These are phyloP conservation scores for Trematomus loennbergii DNA, from an alignment of 2,113 vertebrate species.

Conservation along the genomic window DNA sequence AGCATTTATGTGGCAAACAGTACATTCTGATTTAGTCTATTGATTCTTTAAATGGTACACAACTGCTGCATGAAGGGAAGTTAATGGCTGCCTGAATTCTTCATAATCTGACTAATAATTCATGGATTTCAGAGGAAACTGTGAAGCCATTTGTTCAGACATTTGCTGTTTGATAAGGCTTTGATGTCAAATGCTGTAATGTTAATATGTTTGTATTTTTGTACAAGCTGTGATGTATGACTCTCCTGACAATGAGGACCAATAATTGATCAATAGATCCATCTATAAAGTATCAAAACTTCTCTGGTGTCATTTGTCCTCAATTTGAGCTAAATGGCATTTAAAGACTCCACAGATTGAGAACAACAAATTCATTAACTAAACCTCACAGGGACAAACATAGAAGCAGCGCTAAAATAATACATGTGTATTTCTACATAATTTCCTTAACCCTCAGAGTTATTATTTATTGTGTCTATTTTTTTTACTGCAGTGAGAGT, in stretches of 20 bases:
- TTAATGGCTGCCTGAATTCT: slow-evolving; percentile 11
- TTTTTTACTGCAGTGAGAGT: too few species aligned
- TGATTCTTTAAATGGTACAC: slow-evolving; percentile 29
- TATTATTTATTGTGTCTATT: background rate
- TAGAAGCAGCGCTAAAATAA: background rate
- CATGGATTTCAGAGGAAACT: slow-evolving; percentile 21
- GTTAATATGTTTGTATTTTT: slow-evolving; percentile 19
- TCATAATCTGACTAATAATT: slow-evolving; percentile 42
- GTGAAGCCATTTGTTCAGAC: background rate
- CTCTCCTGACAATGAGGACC: slow-evolving; percentile 17
- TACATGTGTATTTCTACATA: background rate
- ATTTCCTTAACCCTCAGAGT: slow-evolving; percentile 4
- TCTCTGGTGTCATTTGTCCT: slow-evolving; percentile 10
- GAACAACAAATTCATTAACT: slow-evolving; percentile 1
- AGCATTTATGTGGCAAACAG: slow-evolving; percentile 23
- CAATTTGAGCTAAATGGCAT: background rate
- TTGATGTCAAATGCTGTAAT: background rate
- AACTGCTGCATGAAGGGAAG: slow-evolving; percentile 1
- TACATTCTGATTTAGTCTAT: slow-evolving; percentile 41
- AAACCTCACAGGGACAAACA: background rate
- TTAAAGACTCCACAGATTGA: slow-evolving; percentile 11
- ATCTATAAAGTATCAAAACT: slow-evolving; percentile 24
- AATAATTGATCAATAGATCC: slow-evolving; percentile 9
- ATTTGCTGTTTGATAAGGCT: background rate
- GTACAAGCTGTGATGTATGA: background rate